phyloP scores from a whole-genome alignment of 1,140 invertebrate species.

The Holotrichia oblita region DNA sequence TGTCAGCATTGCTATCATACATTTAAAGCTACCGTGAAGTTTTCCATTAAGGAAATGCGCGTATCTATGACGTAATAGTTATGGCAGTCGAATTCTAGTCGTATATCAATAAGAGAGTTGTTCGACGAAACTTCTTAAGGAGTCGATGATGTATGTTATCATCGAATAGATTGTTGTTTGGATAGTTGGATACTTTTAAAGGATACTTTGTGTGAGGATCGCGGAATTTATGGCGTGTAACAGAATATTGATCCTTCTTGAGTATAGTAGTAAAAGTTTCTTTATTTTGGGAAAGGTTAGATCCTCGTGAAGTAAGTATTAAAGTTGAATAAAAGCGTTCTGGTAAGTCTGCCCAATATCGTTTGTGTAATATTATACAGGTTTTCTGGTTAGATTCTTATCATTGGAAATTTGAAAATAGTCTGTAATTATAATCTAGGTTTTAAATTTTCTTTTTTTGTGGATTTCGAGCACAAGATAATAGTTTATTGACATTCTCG shows the following conservation, averaged over 20 bases:
- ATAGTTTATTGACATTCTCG: no score
- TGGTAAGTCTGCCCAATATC: no score
- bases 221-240: background rate
- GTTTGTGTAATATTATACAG: no score
- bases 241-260: background rate
- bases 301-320: no score
- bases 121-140: background rate
- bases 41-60: constrained; percentile 3
- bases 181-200: background rate
- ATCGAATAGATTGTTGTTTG: background rate
- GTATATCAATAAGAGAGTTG: background rate
- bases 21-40: background rate
- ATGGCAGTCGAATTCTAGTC: background rate
- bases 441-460: no score
- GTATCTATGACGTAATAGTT: background rate
- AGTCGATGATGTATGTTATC: background rate
- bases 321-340: no score
- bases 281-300: no score
- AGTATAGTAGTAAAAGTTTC: background rate
- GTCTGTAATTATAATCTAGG: no score
- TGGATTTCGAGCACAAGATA: no score
- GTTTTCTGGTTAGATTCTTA: no score
- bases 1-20: background rate
- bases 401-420: no score
- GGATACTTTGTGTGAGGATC: background rate